Evolutionary conservation across 2,797 vertebrate species (phyloP).

Genomic region (Gila robusta): DNA sequence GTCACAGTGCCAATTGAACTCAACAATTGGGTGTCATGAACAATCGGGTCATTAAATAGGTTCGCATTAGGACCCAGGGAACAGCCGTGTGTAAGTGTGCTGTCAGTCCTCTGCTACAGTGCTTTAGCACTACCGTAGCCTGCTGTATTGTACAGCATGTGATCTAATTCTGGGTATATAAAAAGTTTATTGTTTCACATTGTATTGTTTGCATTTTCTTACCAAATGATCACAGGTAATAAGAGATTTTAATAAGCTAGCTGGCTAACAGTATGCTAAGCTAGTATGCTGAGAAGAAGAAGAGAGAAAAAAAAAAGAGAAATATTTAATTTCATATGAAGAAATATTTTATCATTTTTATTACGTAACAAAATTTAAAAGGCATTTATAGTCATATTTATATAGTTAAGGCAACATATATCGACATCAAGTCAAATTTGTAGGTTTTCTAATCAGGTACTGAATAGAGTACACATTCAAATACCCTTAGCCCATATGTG

Average conservation of each 20-base stretch:
- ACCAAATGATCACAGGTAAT: neutral
- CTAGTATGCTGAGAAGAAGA: neutral
- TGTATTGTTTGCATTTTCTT: neutral
- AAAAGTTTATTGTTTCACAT: neutral
- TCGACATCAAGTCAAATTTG: too few species aligned
- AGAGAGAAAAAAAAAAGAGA: neutral
- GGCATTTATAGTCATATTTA: neutral
- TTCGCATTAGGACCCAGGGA: neutral
- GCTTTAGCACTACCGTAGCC: neutral
- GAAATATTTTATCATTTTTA: neutral
- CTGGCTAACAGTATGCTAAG: neutral
- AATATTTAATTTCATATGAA: neutral
- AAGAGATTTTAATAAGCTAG: neutral
- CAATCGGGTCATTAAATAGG: neutral
- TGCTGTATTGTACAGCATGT: neutral
- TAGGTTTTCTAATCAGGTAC: too few species aligned
- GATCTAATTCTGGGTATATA: neutral
- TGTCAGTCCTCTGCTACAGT: neutral
- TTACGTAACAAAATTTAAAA: neutral
- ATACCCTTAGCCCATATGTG: too few species aligned
- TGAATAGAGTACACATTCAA: neutral
- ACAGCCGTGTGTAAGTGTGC: neutral
- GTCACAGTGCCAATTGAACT: neutral
- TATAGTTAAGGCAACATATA: neutral
- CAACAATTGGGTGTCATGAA: neutral